A percentile compares a stretch with the other conserved stretches of the same genome.
Conservation (phyloP, 2,888 invertebrate species). For the Dione vanillae region DNA sequence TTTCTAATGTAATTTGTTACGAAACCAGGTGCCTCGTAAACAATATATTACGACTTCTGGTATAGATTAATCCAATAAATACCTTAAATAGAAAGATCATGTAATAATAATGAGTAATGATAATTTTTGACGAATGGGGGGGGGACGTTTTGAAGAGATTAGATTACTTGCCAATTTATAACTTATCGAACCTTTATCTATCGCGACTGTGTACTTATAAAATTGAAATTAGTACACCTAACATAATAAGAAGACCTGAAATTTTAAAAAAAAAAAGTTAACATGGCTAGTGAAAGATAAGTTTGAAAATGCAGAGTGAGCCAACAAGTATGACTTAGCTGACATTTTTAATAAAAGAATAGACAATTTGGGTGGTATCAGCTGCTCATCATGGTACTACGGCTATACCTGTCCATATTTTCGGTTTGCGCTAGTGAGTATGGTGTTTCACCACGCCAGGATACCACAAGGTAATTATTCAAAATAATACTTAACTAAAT, state of each 20-base stretch:
- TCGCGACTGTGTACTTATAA: not conserved
- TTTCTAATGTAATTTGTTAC: too few relatives aligned
- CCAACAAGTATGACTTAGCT: slow-evolving; percentile 68
- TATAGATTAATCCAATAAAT: not conserved
- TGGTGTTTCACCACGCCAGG: slow-evolving; percentile 10
- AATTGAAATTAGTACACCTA: not conserved
- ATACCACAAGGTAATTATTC: slow-evolving; percentile 18
- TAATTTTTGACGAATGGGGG: not conserved
- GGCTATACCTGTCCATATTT: slow-evolving; percentile 85
- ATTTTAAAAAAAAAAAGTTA: too few relatives aligned
- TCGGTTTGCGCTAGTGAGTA: slow-evolving; percentile 61
- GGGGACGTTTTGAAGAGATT: not conserved
- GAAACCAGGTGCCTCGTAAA: not conserved
- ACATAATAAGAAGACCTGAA: too few relatives aligned
- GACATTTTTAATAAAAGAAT: slow-evolving; percentile 79
- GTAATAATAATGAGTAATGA: slow-evolving; percentile 10
- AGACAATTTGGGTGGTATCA: slow-evolving; percentile 89
- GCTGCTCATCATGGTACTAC: slow-evolving; percentile 83
- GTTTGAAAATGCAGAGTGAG: not conserved
- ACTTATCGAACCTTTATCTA: not conserved
- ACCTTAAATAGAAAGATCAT: not conserved
- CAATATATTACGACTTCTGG: not conserved
- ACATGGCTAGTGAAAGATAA: not conserved
- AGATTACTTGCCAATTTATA: slow-evolving; percentile 8
- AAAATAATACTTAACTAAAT: too few relatives aligned